These are phyloP conservation scores for Incurvaria masculella DNA, from an alignment of 2,888 invertebrate genomes.

Conservation along the genomic window DNA sequence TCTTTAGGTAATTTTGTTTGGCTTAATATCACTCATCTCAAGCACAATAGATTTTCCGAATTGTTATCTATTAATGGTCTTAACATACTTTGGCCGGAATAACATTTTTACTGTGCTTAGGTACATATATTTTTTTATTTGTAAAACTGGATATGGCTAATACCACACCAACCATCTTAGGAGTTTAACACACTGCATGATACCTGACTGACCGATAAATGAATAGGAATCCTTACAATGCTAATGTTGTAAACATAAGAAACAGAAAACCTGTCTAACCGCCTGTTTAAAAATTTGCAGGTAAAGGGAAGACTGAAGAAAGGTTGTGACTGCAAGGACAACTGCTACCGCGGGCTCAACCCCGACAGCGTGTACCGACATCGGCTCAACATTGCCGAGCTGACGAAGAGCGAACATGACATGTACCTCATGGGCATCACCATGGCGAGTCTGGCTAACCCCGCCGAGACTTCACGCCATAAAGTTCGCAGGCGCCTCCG, in stretches of 20 bases:
- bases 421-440: constrained; percentile 86
- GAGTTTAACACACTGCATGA: background rate
- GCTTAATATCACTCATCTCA: no score
- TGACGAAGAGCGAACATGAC: constrained; percentile 78
- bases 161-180: background rate
- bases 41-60: no score
- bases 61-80: no score
- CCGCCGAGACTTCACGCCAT: constrained; percentile 67
- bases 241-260: no score
- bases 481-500: constrained; percentile 69
- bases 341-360: constrained; percentile 71
- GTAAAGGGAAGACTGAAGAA: constrained; percentile 65
- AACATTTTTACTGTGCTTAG: constrained; percentile 7
- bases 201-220: background rate
- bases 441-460: constrained; percentile 75
- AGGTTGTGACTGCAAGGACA: constrained; percentile 76
- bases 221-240: no score
- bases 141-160: constrained; percentile 2
- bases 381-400: constrained; percentile 72
- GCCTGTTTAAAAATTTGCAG: constrained; percentile 42
- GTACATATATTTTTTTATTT: constrained; percentile 7
- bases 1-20: no score
- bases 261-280: no score
- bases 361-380: constrained; percentile 74
- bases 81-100: no score